A percentile compares a stretch with the other conserved stretches of the same genome.
phyloP scores from a whole-genome alignment of 2,888 invertebrate species.

The Hartigia nigra region DNA sequence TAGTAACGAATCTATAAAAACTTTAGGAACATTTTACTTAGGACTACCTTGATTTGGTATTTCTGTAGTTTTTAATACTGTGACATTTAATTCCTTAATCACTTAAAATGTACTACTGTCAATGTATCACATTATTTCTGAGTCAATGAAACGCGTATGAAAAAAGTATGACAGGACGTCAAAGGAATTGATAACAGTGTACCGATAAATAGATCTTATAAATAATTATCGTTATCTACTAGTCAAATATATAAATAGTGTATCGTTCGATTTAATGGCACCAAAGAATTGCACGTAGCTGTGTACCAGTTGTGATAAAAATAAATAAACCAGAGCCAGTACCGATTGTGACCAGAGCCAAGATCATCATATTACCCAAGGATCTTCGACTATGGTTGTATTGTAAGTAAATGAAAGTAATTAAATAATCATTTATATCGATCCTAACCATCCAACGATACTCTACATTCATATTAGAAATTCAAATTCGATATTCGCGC shows the following conservation, averaged over 20 bases:
- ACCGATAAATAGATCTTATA: neutral
- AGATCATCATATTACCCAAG: slow-evolving; percentile 38
- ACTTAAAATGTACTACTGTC: neutral
- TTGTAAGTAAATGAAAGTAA: slow-evolving; percentile 50
- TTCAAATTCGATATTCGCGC: neutral
- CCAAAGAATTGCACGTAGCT: neutral
- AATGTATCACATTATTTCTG: neutral
- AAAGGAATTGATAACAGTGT: neutral
- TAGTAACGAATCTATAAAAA: neutral
- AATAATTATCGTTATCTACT: neutral
- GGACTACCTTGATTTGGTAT: neutral
- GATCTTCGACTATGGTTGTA: slow-evolving; percentile 62
- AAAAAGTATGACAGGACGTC: neutral
- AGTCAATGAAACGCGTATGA: neutral
- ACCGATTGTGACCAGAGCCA: slow-evolving; percentile 14
- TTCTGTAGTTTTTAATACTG: neutral
- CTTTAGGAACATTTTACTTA: neutral
- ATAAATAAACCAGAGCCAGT: neutral
- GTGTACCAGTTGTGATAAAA: slow-evolving; percentile 1
- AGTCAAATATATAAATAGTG: neutral
- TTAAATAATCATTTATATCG: neutral
- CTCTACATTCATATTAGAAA: no score
- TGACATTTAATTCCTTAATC: neutral
- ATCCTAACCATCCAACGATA: no score
- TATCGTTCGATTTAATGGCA: neutral